Base-by-base conservation (phyloP, 2,113 vertebrate species). In the Ceuthmochares aereus region DNA sequence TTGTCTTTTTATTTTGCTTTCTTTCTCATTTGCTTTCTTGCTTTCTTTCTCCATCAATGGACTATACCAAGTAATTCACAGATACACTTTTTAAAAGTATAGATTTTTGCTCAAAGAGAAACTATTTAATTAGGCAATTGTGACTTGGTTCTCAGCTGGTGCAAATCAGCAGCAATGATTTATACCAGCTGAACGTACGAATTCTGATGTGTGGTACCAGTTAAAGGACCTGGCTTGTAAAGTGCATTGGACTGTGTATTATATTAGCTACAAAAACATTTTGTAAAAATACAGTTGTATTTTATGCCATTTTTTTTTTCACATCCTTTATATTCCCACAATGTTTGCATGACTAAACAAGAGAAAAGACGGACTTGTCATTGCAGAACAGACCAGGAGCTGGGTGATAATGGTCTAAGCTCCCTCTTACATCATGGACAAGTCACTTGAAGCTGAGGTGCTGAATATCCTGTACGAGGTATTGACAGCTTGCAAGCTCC, bases 161-260 rank as follows among this genome's bases (percentile, higher is more conserved):
- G 60, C 78, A 88, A 87, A 95, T 95, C 92, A 97, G 83, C 89
- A 92, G 60, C 56, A 74, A 36, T 93, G 52, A 94, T 95, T 95
- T 95, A 93, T 64, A 88, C 52, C 88, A 86, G 73, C 76, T 95
- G 88, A 93, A 70, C 56, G 56, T 4, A 83, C 37, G 72, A 89
- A 74, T 67, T 70, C 40, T 90, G 64, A 76, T 93, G 68, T 78
- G 81, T 70, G 26, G 58, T 88, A 92, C 85, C 58, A 60, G 51
- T 90, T 81, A 78, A 60, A 72, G 51, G 64, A 4, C 3, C 25
- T 94, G 85, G 60, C 85, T 93, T 90, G 72, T 93, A 86, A 96
- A 93, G 34, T 92, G 87, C 75, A 75, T 55, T 91, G 78, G 68
- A 18, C 68, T 81, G 52, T 88, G 92, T 29, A 54, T 78, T 95